Evolutionary conservation across 2,797 vertebrate genomes (phyloP).

Genomic region (Thunnus albacares): DNA sequence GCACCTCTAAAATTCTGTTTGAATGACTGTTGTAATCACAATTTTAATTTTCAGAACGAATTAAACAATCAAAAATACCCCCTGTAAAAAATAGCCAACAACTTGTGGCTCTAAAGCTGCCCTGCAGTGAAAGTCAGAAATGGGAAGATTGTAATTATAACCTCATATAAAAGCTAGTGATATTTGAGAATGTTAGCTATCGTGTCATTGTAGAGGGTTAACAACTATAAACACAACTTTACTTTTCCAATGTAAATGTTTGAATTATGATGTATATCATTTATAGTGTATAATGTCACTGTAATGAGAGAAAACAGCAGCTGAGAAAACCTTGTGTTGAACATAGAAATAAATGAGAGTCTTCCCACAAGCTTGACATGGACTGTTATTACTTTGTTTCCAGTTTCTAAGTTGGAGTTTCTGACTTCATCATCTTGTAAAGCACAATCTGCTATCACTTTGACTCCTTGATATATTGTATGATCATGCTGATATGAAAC

Average conservation of each 20-base stretch:
- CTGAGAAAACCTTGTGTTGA: constrained; percentile 59
- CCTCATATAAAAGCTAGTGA: constrained; percentile 29
- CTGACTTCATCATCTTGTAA: constrained; percentile 14
- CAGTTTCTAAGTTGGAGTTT: constrained; percentile 19
- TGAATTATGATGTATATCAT: constrained; percentile 41
- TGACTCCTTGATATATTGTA: not conserved
- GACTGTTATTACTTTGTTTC: constrained; percentile 7
- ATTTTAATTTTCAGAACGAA: not conserved
- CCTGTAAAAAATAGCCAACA: not conserved
- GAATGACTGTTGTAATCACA: not conserved
- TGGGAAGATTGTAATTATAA: constrained; percentile 26
- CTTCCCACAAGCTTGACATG: constrained; percentile 43
- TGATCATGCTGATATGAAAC: constrained; percentile 24
- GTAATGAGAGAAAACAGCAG: constrained; percentile 54
- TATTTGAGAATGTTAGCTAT: constrained; percentile 36
- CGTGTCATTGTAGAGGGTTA: constrained; percentile 29
- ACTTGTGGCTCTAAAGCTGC: too few species aligned
- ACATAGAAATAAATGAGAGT: constrained; percentile 41
- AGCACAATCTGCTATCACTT: constrained; percentile 6
- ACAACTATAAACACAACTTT: constrained; percentile 42
- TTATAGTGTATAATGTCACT: constrained; percentile 32
- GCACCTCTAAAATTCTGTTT: too few species aligned
- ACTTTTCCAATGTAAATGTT: constrained; percentile 67
- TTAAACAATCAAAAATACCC: not conserved
- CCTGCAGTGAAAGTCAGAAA: constrained; percentile 5